Evolutionary conservation across 2,888 invertebrate genomes (phyloP), one percentile per base, ranked within the genome.

Genomic region (Lumbricus terrestris): DNA sequence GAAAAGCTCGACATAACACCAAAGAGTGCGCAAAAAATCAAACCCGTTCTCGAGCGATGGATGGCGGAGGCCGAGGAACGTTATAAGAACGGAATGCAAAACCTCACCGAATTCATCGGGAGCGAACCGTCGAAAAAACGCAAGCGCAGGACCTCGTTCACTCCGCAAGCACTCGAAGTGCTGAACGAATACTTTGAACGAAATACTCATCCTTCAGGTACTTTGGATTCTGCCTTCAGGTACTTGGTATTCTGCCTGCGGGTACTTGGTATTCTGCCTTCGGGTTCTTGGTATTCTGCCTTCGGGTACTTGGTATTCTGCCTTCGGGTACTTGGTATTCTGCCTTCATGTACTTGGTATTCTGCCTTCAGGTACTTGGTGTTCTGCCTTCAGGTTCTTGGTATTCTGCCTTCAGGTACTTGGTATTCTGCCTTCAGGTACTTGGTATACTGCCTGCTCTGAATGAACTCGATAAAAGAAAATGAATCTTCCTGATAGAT

Each of bases 1-100:
- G 99, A 99, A 96, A 99, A 99, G 96, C 96, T 99, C 96, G 99
- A 99, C 96, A 99, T 99, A 94, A 99, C 99, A 94, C 99, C 99
- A 95, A 98, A 99, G 96, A 98, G 98, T 96, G 99, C 99, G 94
- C 98, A 98, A 96, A 99, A 99, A 96, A 99, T 99, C 95, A 98
- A 98, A 96, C 99, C 99, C 93, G 99, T 99, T 94, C 96, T 99
- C 95, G 99, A 99, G 96, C 96, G 97, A 95, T 99, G 99, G 99
- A 98, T 99, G 98, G 97, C 97, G 95, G 98, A 99, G 96, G 98
- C 98, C 90, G 98, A 99, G 96, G 98, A 98, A 96, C 97, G 98
- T 97, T 98, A 94, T 91, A 95, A 95, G 91, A 94, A 94, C 91
- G 95, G 95, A n/a, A 97, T 98, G 95, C 98, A 98, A 95, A 98